Evolutionary conservation across 2,113 vertebrate species (phyloP), one percentile per base, ranked within the genome.

Genomic region (Oncorhynchus clarkii): DNA sequence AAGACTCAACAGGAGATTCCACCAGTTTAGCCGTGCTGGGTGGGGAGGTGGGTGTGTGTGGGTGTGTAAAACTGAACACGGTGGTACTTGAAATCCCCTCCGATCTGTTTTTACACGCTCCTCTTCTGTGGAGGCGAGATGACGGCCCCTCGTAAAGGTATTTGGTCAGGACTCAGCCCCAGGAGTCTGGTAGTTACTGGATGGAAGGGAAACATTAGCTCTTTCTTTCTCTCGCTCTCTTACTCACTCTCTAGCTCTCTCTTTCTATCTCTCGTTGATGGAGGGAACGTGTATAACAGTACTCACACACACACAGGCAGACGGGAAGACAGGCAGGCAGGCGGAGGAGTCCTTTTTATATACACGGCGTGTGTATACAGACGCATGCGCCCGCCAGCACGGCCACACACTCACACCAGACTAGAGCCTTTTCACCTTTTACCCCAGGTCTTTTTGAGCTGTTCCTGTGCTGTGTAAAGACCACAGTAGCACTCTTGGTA

Each of bases 401-500:
- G 18, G 16, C 2, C 20, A 39, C 45, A 26, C 39, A 24, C 22
- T 12, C 45, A 51, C 45, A 24, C n/a, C 20, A 8, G 20, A n/a
- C 24, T 14, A 14, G 14, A 18, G 13, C 49, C 12, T 71, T 4
- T 54, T 71, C 24, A 51, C 69, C 68, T 70, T 67, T 26, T 20
- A 67, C 24, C 65, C 65, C 65, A 67, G 65, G 65, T 67, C 26
- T 18, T 67, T 16, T 67, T 45, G 9, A 45, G 39, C 9, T 45
- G 22, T 22, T n/a, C 31, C 29, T 68, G 59, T 85, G 83, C 74
- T 81, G 80, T 75, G 75, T 76, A 84, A 82, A 72, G 80, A 85
- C 57, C 60, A 88, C 85, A 89, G 87, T 84, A 78, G 85, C 67
- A 77, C 76, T 73, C 26, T 2, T 80, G 80, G 89, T 83, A 89